Evolutionary conservation across 64 coral and sea anemone species (phyloP), one percentile per base, ranked within the genome.

Genomic region (Catalaphyllia jardinei): DNA sequence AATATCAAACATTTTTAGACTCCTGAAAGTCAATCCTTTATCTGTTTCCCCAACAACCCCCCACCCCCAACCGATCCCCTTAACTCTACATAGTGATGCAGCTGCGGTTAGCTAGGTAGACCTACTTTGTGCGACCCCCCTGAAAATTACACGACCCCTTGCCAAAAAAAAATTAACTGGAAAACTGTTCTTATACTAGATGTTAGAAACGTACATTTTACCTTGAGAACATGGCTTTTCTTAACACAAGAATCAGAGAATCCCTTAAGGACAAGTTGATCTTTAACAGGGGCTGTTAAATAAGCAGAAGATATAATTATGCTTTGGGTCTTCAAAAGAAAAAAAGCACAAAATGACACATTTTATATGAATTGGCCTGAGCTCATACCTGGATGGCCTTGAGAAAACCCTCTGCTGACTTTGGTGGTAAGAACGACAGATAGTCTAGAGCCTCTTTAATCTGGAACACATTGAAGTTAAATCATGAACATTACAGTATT

Each of bases 201-300:
- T 46, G 42, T 65, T 24, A 18, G 25, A 24, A 7, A 69, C 12
- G 25, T 25, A 10, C 65, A 69, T 18, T 20, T 42, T 95, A 99
- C 96, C 96, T 93, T 49, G 97, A 99, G 33, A 99, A 99, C 97
- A 99, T 99, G 6, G 97, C 97, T 82, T 99, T 99, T 54, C 97
- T 79, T 42, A 99, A 75, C 67, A 99, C 92, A 65, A 99, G 86
- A 30, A 99, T 94, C 29, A 99, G 79, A 1, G 97, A 93, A 93
- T 99, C 93, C 79, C 97, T 76, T 33, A 99, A 79, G 2, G 93
- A 91, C 27, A 87, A 75, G 69, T 93, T 99, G 49, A 99, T 95
- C 77, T 95, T 99, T 76, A 99, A 93, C 17, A 99, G 86, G 8
- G 97, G 97, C 97, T 99, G 63, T 67, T 52, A 80, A 27, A 60